Evolutionary conservation across 2,113 vertebrate species (phyloP), one percentile per base, ranked within the genome.

Genomic region (Callospermophilus lateralis): DNA sequence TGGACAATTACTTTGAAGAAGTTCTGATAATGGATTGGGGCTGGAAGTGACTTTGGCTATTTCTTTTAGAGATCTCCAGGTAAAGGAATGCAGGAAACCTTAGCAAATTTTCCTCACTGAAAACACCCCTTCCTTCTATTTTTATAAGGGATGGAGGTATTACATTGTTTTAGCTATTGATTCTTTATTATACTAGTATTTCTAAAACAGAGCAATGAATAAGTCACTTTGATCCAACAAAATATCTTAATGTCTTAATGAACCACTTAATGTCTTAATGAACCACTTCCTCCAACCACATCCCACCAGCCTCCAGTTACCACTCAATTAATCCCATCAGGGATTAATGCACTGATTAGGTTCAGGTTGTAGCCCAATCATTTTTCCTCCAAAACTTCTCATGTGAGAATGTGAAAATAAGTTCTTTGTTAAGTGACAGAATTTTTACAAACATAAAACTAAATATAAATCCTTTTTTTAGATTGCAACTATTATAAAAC

Each of bases 31-130:
- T 67, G 72, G 95, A 53, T 45, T 45, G 45, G 45, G 45, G 45
- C 42, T 42, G 42, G 42, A 42, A 58, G 30, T 55, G 76, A 61
- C n/a, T 17, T 68, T 55, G 39, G 5, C 6, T 68, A 5, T 96
- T 95, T 84, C 68, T 90, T 97, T 84, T 10, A 76, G 91, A 95
- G 72, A 68, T 37, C 20, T 95, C 92, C 58, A 96, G 72, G 45
- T 93, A 83, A 13, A 93, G 17, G 22, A 84, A 61, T 34, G 8
- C n/a, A 9, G 45, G 13, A 12, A 89, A 26, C 24, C 79, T 88
- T 67, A 85, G 55, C 32, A 81, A 58, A 61, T 73, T 34, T 48
- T 5, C 4, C 34, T 77, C 11, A 55, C 20, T 45, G 19, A 68
- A 92, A 72, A 63, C 3, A 13, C 63, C n/a, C 42, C 17, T 53